Percentiles rank a stretch among this genome's conserved stretches.
Evolutionary conservation across 2,888 invertebrate genomes (phyloP).

Genomic region (Leptinotarsa juncta): DNA sequence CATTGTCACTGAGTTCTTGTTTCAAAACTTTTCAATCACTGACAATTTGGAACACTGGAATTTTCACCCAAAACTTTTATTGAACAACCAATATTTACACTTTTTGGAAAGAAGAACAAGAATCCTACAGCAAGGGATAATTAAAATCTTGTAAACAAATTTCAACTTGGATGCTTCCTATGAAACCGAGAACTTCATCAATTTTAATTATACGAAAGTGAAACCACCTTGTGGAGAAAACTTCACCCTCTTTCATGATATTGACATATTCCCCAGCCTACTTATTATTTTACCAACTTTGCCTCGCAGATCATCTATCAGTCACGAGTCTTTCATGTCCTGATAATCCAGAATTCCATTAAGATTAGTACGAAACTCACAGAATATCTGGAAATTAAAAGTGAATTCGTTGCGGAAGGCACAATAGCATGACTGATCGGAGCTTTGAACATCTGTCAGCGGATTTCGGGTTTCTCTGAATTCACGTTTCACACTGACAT

Average conservation of each 20-base stretch:
- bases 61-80: background rate
- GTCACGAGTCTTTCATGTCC: conserved; percentile 26
- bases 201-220: conserved; percentile 7
- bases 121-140: background rate
- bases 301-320: conserved; percentile 21
- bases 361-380: conserved; percentile 17
- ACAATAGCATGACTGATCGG: conserved; percentile 21
- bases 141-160: conserved; percentile 6
- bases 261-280: background rate
- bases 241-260: background rate
- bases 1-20: background rate
- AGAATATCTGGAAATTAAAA: conserved; percentile 22
- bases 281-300: conserved; percentile 9
- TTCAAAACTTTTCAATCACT: background rate
- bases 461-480: background rate
- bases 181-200: background rate
- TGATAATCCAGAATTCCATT: conserved; percentile 27
- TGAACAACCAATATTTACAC: conserved; percentile 1
- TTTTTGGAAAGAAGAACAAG: background rate
- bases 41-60: background rate
- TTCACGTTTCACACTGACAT: background rate
- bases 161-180: background rate
- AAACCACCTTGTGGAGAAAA: background rate
- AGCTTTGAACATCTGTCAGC: conserved; percentile 20
- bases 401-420: conserved; percentile 17